These are phyloP conservation scores for Xiphydria camelus DNA, from an alignment of 2,888 invertebrate species.

Conservation along the genomic window DNA sequence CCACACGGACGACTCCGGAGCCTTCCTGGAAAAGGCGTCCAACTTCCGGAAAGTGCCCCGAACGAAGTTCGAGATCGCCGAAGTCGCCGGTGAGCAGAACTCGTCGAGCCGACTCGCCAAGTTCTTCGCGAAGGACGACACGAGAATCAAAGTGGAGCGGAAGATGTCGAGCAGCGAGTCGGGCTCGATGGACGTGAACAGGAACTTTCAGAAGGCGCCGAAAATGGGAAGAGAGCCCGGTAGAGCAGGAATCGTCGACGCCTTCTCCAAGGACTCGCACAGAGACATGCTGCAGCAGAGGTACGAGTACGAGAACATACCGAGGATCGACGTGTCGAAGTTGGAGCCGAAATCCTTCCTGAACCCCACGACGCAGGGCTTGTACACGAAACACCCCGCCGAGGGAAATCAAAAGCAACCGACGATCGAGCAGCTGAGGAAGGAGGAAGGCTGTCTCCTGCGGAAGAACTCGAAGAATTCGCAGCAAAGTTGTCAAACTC, in stretches of 20 bases:
- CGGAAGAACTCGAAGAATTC: conserved; percentile 40
- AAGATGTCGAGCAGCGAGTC: conserved; percentile 53
- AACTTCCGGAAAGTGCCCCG: conserved; percentile 38
- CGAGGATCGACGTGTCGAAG: conserved; percentile 50
- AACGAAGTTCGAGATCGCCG: conserved; percentile 26
- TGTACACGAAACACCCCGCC: background rate
- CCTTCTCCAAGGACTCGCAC: conserved; percentile 3
- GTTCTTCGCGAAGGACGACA: background rate
- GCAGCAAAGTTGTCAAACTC: too few species aligned
- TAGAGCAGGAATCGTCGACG: too few species aligned
- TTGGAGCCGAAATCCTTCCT: conserved; percentile 38
- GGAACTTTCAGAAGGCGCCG: conserved; percentile 39
- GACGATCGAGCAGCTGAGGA: conserved; percentile 49
- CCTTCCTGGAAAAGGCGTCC: conserved; percentile 59
- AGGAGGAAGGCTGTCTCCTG: conserved; percentile 48
- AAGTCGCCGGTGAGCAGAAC: background rate
- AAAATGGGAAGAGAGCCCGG: conserved; percentile 25
- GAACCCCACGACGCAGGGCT: conserved; percentile 9
- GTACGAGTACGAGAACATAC: conserved; percentile 55
- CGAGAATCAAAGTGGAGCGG: conserved; percentile 14
- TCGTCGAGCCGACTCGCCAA: conserved; percentile 3
- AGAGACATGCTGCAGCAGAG: conserved; percentile 32
- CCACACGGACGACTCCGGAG: conserved; percentile 58
- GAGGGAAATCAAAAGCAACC: conserved; percentile 30
- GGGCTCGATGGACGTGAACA: conserved; percentile 48